Percentiles rank a stretch among this genome's conserved stretches.
phyloP scores from a whole-genome alignment of 2,113 vertebrate genomes.

The Entelurus aequoreus region DNA sequence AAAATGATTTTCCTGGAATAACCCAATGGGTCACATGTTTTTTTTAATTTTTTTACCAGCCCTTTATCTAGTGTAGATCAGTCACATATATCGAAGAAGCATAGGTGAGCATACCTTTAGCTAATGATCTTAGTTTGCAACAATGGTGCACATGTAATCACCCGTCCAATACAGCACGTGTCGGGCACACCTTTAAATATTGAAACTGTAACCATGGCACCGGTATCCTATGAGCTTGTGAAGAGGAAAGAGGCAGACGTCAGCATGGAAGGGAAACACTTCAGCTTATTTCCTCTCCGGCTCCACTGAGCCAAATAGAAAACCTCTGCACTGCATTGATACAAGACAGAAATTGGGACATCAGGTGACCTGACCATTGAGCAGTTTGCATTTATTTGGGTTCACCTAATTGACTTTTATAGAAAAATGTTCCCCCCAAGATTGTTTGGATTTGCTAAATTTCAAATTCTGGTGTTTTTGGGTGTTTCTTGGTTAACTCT shows the following conservation, averaged over 20 bases:
- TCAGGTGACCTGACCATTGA: neutral
- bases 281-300: slow-evolving; percentile 16
- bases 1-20: slow-evolving; percentile 18
- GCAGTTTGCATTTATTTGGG: neutral
- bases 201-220: slow-evolving; percentile 29
- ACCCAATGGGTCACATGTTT: slow-evolving; percentile 15
- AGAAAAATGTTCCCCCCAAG: neutral
- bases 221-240: slow-evolving; percentile 28
- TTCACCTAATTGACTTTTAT: neutral
- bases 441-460: neutral
- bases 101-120: no score
- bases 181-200: slow-evolving; percentile 36
- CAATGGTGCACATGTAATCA: slow-evolving; percentile 9
- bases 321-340: neutral
- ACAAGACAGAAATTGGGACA: neutral
- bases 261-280: slow-evolving; percentile 15
- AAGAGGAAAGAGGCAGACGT: slow-evolving; percentile 34
- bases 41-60: slow-evolving; percentile 2
- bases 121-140: no score
- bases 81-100: slow-evolving; percentile 1
- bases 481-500: slow-evolving; percentile 8
- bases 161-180: slow-evolving; percentile 17
- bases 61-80: slow-evolving; percentile 18
- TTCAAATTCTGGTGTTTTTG: slow-evolving; percentile 6
- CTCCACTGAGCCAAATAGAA: neutral